Base-by-base conservation (phyloP, 2,113 vertebrate species). In the Psettodes erumei region DNA sequence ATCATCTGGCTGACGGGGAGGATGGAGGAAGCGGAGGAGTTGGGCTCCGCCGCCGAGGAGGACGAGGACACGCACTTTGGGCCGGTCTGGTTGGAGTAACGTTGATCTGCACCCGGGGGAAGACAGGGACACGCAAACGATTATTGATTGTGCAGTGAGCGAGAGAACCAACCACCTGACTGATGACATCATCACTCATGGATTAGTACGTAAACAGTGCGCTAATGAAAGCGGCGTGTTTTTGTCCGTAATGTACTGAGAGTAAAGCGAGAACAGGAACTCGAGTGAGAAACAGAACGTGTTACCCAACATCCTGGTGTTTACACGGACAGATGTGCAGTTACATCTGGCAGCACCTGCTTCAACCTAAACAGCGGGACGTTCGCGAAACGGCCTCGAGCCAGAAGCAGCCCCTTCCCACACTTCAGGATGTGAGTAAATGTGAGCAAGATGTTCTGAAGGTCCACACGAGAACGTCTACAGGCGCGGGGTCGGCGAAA, bases 1-100 rank as follows among this genome's bases (percentile, higher is more conserved):
- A 98, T 95, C 91, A 97, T 96, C 85, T 98, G 96, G 84, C 98
- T 96, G 79, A 97, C 96, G 1, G 96, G 96, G 42, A 96, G 94
- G 91, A 98, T 96, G 84, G 97, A 95, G 23, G 95, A 95, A 0
- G 88, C 86, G 42, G 89, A 88, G 73, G 89, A 88, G 77, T 56
- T 79, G 55, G 96, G 95, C 55, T 96, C 96, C 81, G 77, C 92
- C 65, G 96, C 95, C 11, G 94, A 93, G 62, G 93, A 88, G 23
- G 89, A 86, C 0, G 86, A 90, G 63, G 93, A 95, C 67, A 88
- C 80, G 86, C 95, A 92, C 93, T 96, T 96, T 45, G 94, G 91
- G 65, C 91, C 88, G n/a, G 91, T 81, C 74, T 95, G 96, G 90
- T 91, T 93, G 85, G 82, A 86, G 85, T 91, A 96, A 79, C 93